These are phyloP conservation scores for Drosophila nannoptera DNA, from an alignment of 1,140 invertebrate genomes.

Conservation along the genomic window DNA sequence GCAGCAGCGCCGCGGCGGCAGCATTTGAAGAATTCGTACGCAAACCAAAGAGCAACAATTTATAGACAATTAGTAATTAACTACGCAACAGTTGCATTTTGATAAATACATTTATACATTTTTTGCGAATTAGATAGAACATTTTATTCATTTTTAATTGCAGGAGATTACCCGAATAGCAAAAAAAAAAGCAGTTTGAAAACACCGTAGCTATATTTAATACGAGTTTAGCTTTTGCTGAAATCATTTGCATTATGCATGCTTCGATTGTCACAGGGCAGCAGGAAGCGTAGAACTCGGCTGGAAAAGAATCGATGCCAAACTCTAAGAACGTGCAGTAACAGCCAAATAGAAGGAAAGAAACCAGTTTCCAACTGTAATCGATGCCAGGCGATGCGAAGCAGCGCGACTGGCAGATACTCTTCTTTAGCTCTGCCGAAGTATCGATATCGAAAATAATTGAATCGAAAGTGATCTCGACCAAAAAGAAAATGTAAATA, in stretches of 20 bases:
- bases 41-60: slow-evolving; percentile 5
- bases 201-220: no score
- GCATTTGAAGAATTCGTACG: slow-evolving; percentile 36
- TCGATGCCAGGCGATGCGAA: slow-evolving; percentile 24
- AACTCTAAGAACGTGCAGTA: slow-evolving; percentile 16
- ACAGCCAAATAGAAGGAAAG: slow-evolving; percentile 22
- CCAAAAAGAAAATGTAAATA: no score
- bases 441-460: background rate
- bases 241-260: background rate
- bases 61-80: background rate
- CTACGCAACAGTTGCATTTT: background rate
- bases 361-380: slow-evolving; percentile 66
- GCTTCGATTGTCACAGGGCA: background rate
- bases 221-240: no score
- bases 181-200: no score
- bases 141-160: no score
- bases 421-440: background rate
- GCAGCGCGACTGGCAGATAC: background rate
- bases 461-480: background rate
- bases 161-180: no score
- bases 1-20: slow-evolving; percentile 9
- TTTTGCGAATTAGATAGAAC: no score
- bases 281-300: slow-evolving; percentile 12
- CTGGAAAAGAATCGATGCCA: slow-evolving; percentile 21
- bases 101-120: no score